phyloP scores from a whole-genome alignment of 2,888 invertebrate genomes.

The Troglohyphantes excavatus region DNA sequence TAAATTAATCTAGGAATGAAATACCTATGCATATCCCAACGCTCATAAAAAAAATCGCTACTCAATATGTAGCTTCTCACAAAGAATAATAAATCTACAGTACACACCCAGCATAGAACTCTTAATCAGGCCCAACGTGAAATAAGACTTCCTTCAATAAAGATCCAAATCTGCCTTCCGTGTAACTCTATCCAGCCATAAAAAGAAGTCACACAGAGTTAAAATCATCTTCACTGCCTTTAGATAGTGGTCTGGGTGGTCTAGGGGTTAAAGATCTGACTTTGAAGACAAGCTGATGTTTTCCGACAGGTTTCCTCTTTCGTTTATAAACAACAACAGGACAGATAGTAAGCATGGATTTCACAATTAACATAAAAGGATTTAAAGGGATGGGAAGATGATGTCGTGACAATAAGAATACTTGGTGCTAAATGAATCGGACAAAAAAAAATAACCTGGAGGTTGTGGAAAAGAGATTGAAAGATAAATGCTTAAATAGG shows the following conservation, averaged over 20 bases:
- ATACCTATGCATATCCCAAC: too few relatives aligned
- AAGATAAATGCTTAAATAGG: conserved; percentile 5
- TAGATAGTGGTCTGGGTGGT: conserved; percentile 6
- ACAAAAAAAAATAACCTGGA: not conserved
- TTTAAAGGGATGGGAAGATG: conserved; percentile 20
- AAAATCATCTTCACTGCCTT: not conserved
- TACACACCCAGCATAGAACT: too few relatives aligned
- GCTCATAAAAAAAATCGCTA: too few relatives aligned
- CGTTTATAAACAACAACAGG: not conserved
- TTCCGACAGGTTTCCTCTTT: not conserved
- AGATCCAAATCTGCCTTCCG: conserved; percentile 3
- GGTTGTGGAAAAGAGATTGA: not conserved
- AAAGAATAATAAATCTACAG: too few relatives aligned
- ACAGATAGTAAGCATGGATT: not conserved
- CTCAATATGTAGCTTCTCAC: too few relatives aligned
- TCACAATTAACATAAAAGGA: conserved; percentile 26
- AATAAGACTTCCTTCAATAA: not conserved
- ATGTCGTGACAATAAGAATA: conserved; percentile 13
- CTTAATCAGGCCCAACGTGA: not conserved
- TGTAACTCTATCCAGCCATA: conserved; percentile 22
- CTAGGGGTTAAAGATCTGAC: conserved; percentile 40
- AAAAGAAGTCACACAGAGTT: conserved; percentile 19
- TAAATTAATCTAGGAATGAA: too few relatives aligned
- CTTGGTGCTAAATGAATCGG: conserved; percentile 13
- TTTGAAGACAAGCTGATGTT: conserved; percentile 10